Conservation (phyloP, 2,888 invertebrate genomes). For the Tanypteryx hageni region DNA sequence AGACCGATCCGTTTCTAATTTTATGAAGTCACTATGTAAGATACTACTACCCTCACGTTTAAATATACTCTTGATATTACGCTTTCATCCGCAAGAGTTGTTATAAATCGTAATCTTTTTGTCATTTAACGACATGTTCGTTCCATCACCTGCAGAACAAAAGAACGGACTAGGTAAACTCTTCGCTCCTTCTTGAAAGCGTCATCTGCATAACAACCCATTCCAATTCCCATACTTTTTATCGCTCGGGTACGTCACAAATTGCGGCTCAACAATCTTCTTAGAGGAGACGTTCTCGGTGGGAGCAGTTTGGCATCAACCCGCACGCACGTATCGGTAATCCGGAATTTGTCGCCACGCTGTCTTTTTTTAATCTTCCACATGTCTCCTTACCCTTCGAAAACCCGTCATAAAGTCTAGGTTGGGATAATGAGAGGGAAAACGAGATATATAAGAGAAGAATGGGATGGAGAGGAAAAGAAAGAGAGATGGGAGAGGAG, state of each 20-base stretch:
- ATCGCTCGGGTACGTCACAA: neutral
- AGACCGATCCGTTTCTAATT: too few relatives aligned
- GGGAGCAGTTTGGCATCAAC: neutral
- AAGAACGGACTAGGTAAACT: too few relatives aligned
- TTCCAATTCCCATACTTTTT: neutral
- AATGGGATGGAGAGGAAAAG: neutral
- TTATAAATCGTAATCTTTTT: too few relatives aligned
- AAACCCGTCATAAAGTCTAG: neutral
- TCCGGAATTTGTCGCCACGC: neutral
- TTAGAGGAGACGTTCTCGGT: neutral
- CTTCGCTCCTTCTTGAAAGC: neutral
- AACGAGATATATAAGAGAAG: neutral
- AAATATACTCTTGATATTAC: too few relatives aligned
- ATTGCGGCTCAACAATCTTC: neutral
- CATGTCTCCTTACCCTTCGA: neutral
- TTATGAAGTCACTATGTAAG: too few relatives aligned
- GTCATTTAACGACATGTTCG: too few relatives aligned
- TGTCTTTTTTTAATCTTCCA: neutral
- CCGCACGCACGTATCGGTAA: neutral
- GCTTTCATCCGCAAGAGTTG: too few relatives aligned
- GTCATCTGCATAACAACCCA: neutral
- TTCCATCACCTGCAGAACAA: too few relatives aligned
- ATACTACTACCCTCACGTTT: too few relatives aligned
- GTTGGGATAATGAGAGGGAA: neutral
- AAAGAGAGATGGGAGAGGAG: neutral